A percentile compares a stretch with the other conserved stretches of the same genome.
These are phyloP conservation scores for Corydoras sp. DNA, from an alignment of 2,113 vertebrate species.

Conservation along the genomic window DNA sequence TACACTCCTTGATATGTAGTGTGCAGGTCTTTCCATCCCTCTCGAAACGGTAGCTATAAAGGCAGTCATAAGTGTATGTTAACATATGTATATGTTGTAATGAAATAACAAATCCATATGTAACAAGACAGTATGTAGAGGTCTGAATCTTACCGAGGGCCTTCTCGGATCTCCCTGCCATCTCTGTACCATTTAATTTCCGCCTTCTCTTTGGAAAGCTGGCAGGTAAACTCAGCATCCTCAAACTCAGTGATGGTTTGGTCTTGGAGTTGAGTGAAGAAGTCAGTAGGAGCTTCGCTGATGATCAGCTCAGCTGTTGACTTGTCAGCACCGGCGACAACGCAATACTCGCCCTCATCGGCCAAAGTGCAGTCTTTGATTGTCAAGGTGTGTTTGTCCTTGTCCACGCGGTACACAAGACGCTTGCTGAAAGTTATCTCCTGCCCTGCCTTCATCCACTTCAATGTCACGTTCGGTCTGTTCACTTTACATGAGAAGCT, in stretches of 20 bases:
- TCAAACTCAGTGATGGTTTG: conserved; percentile 95
- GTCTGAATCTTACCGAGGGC: conserved; percentile 74
- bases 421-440: conserved; percentile 80
- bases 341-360: conserved; percentile 93
- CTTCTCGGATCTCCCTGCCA: conserved; percentile 92
- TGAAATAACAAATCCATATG: no score
- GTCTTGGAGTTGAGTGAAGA: conserved; percentile 79
- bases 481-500: conserved; percentile 97
- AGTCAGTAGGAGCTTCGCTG: conserved; percentile 93
- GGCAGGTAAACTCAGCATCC: conserved; percentile 87
- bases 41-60: conserved; percentile 81
- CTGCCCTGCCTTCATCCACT: conserved; percentile 87
- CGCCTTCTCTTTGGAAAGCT: conserved; percentile 90
- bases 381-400: conserved; percentile 87
- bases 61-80: conserved; percentile 19
- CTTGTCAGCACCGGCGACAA: conserved; percentile 82
- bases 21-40: conserved; percentile 84
- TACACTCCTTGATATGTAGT: conserved; percentile 87
- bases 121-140: background rate
- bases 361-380: conserved; percentile 89
- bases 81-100: background rate
- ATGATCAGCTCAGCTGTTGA: conserved; percentile 91
- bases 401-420: conserved; percentile 83
- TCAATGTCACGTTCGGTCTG: conserved; percentile 80
- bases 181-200: conserved; percentile 93